Conservation (phyloP, 2,797 vertebrate genomes). For the Mallotus villosus region DNA sequence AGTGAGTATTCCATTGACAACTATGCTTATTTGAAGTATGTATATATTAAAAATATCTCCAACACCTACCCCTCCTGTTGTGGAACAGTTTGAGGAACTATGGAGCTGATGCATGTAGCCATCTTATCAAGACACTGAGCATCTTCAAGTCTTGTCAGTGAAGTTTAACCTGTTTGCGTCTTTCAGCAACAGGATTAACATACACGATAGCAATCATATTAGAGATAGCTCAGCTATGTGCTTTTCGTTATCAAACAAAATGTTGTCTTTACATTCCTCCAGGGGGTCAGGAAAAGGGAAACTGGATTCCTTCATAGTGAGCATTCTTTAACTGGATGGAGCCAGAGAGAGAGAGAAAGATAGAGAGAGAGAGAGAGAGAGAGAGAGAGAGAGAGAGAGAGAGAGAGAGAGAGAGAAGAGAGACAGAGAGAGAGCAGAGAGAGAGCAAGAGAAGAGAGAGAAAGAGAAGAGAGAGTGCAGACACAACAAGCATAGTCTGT, state of each 20-base stretch:
- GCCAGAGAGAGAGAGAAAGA: constrained; percentile 20
- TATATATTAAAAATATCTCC: background rate
- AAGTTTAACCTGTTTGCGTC: background rate
- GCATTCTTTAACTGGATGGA: constrained; percentile 28
- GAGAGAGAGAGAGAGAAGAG: background rate
- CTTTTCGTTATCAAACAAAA: constrained; percentile 50
- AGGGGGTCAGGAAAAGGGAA: constrained; percentile 54
- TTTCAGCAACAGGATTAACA: background rate
- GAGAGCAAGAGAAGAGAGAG: background rate
- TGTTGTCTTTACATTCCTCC: constrained; percentile 43
- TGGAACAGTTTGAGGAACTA: background rate
- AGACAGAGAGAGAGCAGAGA: too few relatives aligned
- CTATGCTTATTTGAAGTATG: too few relatives aligned
- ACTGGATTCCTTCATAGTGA: constrained; percentile 56
- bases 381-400: background rate
- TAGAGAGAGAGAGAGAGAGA: background rate
- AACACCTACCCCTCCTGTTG: background rate
- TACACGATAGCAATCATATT: constrained; percentile 18
- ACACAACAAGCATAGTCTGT: too few relatives aligned
- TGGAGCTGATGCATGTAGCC: too few relatives aligned
- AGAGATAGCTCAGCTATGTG: constrained; percentile 33
- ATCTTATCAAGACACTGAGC: background rate
- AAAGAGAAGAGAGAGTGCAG: background rate
- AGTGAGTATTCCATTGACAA: too few relatives aligned
- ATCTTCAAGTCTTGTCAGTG: background rate